Evolutionary conservation across 2,888 invertebrate genomes (phyloP), one percentile per base, ranked within the genome.

Genomic region (Euzetes globulus): DNA sequence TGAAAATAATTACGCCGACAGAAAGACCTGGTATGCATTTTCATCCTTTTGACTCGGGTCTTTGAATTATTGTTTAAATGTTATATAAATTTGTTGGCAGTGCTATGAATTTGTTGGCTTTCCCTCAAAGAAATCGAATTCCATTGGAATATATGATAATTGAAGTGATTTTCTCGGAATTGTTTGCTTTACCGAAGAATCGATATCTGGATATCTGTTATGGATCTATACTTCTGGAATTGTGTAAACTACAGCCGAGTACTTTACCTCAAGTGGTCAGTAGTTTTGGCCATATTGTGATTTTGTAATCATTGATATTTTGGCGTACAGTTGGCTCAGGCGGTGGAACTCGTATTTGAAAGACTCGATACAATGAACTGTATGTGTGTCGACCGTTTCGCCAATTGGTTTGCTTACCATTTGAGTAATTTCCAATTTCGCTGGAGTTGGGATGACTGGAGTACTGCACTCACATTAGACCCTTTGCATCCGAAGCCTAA

Each of bases 361-460:
- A 87, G 98, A 77, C 91, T 98, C 81, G 96, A 98, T 82, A 89
- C 91, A 0, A 98, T 99, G 98, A 96, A 97, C 82, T 91, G 94
- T 0, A 90, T 93, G 1, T 94, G 96, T 82, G 92, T 98, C 83
- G 98, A 99, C 84, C 89, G 97, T 80, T 95, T 99, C 83, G 92
- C 91, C 29, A 90, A 89, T 82, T 99, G 99, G 99, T 99, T 99
- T 84, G 89, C 93, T 0, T 98, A 98, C 83, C 98, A 99, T 84
- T 86, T 99, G 83, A 97, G 97, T 83, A 99, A 99, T 85, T 99
- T 99, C 83, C 97, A 99, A 83, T 99, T 95, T 83, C 89, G 95
- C 73, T 99, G 98, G 98, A 94, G 94, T 1, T 99, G 99, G 99
- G 93, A 94, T 79, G 94, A 94, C 81, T 94, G 94, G 94, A 91